These are phyloP conservation scores for Anableps anableps DNA, from an alignment of 2,797 vertebrate genomes.

Conservation along the genomic window DNA sequence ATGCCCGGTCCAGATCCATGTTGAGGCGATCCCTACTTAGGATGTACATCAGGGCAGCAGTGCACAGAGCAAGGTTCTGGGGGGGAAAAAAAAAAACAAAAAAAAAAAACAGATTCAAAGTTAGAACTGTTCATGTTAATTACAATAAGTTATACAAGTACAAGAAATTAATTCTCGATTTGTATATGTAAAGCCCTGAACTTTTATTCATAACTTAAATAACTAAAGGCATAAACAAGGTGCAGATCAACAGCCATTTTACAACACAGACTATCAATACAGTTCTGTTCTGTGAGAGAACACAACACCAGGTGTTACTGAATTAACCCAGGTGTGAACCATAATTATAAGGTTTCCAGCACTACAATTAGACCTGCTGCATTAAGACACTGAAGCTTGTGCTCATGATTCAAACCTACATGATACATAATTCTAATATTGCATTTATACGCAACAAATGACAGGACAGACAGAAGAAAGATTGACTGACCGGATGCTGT, in stretches of 20 bases:
- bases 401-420: not conserved
- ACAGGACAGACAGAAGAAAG: not conserved
- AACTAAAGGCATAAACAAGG: not conserved
- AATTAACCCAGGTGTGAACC: not conserved
- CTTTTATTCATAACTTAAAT: not conserved
- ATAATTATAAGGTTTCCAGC: not conserved
- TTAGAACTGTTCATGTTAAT: not conserved
- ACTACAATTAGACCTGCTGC: not conserved
- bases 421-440: not conserved
- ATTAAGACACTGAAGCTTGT: not conserved
- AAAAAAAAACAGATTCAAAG: not conserved
- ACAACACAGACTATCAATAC: not conserved
- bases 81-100: not conserved
- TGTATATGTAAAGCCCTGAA: too few relatives aligned
- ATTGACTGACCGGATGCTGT: constrained; percentile 89
- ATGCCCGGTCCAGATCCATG: constrained; percentile 98
- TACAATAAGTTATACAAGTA: not conserved
- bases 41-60: constrained; percentile 98
- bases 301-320: not conserved
- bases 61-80: constrained; percentile 96
- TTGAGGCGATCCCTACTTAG: constrained; percentile 96
- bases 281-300: not conserved
- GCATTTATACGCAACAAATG: not conserved
- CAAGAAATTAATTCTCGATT: not conserved
- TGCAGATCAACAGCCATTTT: not conserved